Base-by-base conservation (phyloP, 2,113 vertebrate species). In the Cyanoliseus patagonus region DNA sequence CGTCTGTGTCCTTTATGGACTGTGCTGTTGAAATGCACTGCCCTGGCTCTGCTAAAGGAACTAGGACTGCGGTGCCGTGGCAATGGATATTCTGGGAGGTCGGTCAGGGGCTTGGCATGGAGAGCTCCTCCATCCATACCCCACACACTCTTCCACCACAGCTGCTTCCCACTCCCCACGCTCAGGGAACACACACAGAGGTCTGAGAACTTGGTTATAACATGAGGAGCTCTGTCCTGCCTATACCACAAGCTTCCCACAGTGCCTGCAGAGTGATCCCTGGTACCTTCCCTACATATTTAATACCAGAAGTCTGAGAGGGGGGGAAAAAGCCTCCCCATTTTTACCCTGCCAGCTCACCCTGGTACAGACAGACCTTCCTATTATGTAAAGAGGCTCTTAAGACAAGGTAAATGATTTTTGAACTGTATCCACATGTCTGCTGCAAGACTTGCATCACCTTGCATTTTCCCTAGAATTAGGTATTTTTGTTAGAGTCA, bases 51-150 rank as follows among this genome's bases (percentile, higher is more conserved):
- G 0, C 27, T 4, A 13, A 52, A 77, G 79, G 53, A 81, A 28
- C 33, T 9, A 39, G 37, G 47, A 42, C 20, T 0, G 1, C 1
- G 0, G n/a, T 1, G 22, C 15, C 46, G 41, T 1, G 0, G 13
- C 4, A 17, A 16, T 14, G 76, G n/a, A 8, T 18, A 11, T 9
- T 53, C 44, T 53, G 67, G 62, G 74, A 92, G 86, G 35, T 51
- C 1, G 0, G 53, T 11, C 75, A 83, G 35, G 51, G 52, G 30
- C 24, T 77, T 67, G 63, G 93, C 93, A 47, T 0, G 4, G 64
- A 81, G 13, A 79, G 13, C 46, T 33, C 10, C 23, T 37, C 46
- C 4, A 1, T 27, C 75, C 17, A 5, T 64, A 49, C 28, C n/a
- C 20, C 31, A 1, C 4, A 4, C 0, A 6, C 46, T 37, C 61